phyloP scores from a whole-genome alignment of 2,113 vertebrate genomes.

The Callaeas wilsoni region DNA sequence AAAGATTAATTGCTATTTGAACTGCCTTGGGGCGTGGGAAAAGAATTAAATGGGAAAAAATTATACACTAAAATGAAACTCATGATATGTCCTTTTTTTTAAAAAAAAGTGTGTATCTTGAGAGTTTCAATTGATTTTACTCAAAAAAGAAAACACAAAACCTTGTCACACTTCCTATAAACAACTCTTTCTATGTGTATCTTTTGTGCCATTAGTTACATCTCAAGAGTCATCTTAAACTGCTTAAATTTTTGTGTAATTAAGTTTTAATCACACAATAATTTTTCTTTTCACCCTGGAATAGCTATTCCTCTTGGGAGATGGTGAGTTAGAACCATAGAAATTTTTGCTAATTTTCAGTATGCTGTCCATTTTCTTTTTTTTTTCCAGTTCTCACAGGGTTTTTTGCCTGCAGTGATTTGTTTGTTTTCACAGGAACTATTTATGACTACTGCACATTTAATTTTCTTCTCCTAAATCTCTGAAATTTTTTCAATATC shows the following conservation, averaged over 20 bases:
- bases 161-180: not conserved
- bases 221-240: not conserved
- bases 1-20: slow-evolving; percentile 36
- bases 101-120: not conserved
- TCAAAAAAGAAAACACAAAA: not conserved
- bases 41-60: not conserved
- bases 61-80: not conserved
- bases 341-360: not conserved
- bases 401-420: not conserved
- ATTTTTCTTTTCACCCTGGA: not conserved
- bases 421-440: not conserved
- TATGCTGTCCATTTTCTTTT: too few relatives aligned
- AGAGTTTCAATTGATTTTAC: not conserved
- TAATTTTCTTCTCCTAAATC: not conserved
- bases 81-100: not conserved
- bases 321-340: not conserved
- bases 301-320: not conserved
- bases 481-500: not conserved
- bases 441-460: not conserved
- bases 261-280: not conserved
- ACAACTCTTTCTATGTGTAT: not conserved
- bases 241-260: not conserved
- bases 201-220: not conserved
- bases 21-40: not conserved
- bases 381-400: not conserved